These are phyloP conservation scores for Saccostrea echinata DNA, from an alignment of 1,140 invertebrate species.

Conservation along the genomic window DNA sequence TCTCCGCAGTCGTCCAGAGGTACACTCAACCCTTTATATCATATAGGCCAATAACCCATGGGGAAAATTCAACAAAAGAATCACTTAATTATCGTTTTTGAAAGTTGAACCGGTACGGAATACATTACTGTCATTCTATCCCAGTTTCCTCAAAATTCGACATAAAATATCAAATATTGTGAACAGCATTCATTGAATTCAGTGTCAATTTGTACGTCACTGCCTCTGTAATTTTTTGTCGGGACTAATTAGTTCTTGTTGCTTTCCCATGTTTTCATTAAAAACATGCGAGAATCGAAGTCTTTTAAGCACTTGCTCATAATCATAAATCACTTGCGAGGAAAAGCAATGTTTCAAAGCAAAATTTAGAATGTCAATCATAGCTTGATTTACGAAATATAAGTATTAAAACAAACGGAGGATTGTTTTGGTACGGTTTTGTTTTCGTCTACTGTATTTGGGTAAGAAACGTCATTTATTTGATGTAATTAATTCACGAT, in stretches of 20 bases:
- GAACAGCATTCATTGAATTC: no score
- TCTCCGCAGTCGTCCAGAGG: background rate
- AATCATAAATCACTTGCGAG: no score
- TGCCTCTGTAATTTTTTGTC: no score
- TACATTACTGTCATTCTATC: background rate
- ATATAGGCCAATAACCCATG: background rate
- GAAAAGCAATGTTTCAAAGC: no score
- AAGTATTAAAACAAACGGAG: constrained; percentile 3
- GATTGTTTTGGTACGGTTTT: background rate
- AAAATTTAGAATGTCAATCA: background rate
- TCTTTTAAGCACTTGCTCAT: no score
- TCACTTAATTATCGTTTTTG: background rate
- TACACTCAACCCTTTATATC: background rate
- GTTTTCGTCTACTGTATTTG: background rate
- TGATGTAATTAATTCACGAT: constrained; percentile 15
- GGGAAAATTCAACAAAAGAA: background rate
- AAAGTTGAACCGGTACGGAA: background rate
- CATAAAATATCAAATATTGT: no score
- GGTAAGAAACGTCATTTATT: background rate
- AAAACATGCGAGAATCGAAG: no score
- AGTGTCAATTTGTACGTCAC: no score
- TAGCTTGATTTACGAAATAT: background rate
- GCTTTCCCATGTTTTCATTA: no score
- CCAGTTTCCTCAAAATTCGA: no score
- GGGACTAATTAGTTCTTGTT: no score